Base-by-base conservation (phyloP, 2,888 invertebrate genomes). In the Lasioglossum morio region DNA sequence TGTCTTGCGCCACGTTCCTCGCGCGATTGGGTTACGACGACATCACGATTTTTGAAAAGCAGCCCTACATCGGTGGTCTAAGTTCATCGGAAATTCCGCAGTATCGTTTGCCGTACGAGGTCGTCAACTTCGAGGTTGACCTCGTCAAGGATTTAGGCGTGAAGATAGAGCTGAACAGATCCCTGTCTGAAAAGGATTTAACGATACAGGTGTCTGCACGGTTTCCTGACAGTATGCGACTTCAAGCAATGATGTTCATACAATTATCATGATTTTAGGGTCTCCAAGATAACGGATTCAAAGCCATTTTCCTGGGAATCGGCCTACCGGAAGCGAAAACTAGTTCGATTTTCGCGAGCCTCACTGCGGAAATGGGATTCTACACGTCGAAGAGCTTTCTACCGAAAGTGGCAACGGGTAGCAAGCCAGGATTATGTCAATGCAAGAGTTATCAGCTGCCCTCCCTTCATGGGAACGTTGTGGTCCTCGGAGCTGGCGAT, bases 71-170 rank as follows among this genome's bases (percentile, higher is more conserved):
- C 74, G 99, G 99, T 16, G 99, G 99, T 4, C 96, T 99, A 23
- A 99, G 99, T 94, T 97, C 99, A 0, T 96, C 98, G 0, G 99
- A 99, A 96, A 99, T 99, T 90, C 99, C 99, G 0, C 99, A 99
- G 94, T 99, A 98, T 95, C 98, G 99, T 69, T 96, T 99, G 43
- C 99, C 99, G 0, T 98, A 97, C 92, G 97, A 98, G 87, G 98
- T 98, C 2, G 98, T 99, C 0, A 97, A 98, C 92, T 99, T 98
- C 95, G 99, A 99, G 96, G 97, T 99, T 23, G 96, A 98, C 76
- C 96, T 99, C 53, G 98, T 99, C 74, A 97, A 97, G 95, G 98
- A 99, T 95, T 96, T 99, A 74, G 99, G 99, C 8, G 99, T 99
- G 0, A 98, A 98, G 94, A 97, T 99, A 94, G 97, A 97, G 92